Evolutionary conservation across 1,140 invertebrate genomes (phyloP).

Genomic region (Drosophila funebris): DNA sequence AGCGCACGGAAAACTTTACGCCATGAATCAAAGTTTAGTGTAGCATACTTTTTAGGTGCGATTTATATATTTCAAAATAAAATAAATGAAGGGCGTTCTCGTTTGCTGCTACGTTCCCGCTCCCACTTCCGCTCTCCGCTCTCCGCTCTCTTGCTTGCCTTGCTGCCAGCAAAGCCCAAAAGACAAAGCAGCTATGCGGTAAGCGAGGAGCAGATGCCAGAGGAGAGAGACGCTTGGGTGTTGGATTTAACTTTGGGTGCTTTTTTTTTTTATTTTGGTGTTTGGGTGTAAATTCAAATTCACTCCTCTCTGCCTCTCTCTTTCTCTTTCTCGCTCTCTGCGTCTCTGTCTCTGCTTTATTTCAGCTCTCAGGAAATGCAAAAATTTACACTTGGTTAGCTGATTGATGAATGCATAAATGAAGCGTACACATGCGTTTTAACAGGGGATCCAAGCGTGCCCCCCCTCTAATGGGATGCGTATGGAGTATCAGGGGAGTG

Average conservation of each 20-base stretch:
- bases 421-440: slow-evolving; percentile 79
- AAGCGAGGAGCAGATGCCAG: neutral
- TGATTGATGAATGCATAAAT: slow-evolving; percentile 83
- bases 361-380: slow-evolving; percentile 76
- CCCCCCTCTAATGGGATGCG: neutral
- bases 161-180: slow-evolving; percentile 53
- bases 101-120: slow-evolving; percentile 20
- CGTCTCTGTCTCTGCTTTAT: slow-evolving; percentile 77
- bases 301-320: neutral
- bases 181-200: slow-evolving; percentile 67
- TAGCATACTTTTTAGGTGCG: slow-evolving; percentile 81
- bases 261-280: neutral
- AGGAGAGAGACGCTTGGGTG: neutral
- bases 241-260: slow-evolving; percentile 14
- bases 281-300: slow-evolving; percentile 68
- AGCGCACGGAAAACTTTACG: slow-evolving; percentile 74
- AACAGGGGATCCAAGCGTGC: slow-evolving; percentile 1
- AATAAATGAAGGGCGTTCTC: slow-evolving; percentile 79
- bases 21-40: slow-evolving; percentile 82
- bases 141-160: neutral
- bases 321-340: too few relatives aligned
- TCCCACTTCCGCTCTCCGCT: neutral
- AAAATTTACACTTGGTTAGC: slow-evolving; percentile 83
- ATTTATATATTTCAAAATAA: slow-evolving; percentile 83
- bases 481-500: too few relatives aligned